Conservation (phyloP, 2,113 vertebrate species). For the Hemiprocne comata region DNA sequence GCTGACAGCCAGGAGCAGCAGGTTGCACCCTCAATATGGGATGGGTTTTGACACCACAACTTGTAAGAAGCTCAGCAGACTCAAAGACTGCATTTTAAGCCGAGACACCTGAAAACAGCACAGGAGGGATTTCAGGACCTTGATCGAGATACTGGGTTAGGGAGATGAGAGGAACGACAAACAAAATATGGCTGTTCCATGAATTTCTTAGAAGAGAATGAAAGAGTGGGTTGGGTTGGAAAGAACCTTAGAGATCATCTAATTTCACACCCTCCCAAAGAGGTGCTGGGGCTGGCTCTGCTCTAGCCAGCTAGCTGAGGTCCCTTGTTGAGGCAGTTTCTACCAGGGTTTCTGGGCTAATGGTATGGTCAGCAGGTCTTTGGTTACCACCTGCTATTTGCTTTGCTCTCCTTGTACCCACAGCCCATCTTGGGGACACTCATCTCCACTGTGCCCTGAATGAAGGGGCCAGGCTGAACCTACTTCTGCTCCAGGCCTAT, state of each 20-base stretch:
- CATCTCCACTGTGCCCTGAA: neutral
- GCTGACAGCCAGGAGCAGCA: neutral
- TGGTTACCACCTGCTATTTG: rapidly evolving
- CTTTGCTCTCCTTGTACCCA: neutral
- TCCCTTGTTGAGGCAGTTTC: neutral
- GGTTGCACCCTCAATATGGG: neutral
- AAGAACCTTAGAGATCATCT: too few species aligned
- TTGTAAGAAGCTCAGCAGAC: too few species aligned
- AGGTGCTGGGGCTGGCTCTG: neutral
- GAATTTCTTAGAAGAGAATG: neutral
- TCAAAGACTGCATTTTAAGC: too few species aligned
- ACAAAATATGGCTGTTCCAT: rapidly evolving
- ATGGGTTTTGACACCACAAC: neutral
- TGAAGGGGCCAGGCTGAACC: too few species aligned
- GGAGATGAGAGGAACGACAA: neutral
- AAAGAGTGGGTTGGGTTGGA: too few species aligned
- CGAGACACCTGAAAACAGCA: neutral
- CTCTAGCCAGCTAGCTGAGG: neutral
- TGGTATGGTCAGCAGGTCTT: neutral
- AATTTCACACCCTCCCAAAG: rapidly evolving
- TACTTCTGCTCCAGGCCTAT: neutral
- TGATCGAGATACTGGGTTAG: too few species aligned
- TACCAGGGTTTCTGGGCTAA: neutral
- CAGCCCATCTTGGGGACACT: neutral
- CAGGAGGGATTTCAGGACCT: neutral